phyloP scores from a whole-genome alignment of 2,888 invertebrate species.

The Meiosimyza decipiens region DNA sequence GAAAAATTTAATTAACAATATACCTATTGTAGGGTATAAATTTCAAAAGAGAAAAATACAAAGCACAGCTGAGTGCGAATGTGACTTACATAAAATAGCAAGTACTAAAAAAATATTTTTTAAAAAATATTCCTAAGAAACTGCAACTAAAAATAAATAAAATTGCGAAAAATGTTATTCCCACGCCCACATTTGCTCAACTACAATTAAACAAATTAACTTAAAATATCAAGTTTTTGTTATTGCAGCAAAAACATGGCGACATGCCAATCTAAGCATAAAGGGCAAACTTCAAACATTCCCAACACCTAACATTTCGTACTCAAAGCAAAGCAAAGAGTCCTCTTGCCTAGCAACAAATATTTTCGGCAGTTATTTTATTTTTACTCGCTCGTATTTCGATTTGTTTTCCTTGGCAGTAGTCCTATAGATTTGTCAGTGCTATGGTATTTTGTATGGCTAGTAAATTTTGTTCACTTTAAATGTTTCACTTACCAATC shows the following conservation, averaged over 20 bases:
- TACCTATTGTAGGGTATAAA: too few relatives aligned
- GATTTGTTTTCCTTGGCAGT: too few relatives aligned
- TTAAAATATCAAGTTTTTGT: not conserved
- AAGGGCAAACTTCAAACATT: not conserved
- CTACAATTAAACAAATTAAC: not conserved
- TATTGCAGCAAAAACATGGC: not conserved
- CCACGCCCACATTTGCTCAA: not conserved
- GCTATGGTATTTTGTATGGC: too few relatives aligned
- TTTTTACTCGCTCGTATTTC: not conserved
- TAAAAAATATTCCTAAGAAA: not conserved
- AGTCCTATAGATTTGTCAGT: too few relatives aligned
- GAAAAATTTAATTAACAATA: too few relatives aligned
- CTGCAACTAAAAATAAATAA: too few relatives aligned
- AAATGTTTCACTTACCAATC: conserved; percentile 17
- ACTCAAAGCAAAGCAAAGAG: not conserved
- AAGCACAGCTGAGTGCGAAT: too few relatives aligned
- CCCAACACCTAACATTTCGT: not conserved
- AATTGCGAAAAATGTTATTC: too few relatives aligned
- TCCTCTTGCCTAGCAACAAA: not conserved
- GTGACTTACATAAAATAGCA: too few relatives aligned
- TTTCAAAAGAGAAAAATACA: too few relatives aligned
- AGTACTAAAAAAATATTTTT: too few relatives aligned
- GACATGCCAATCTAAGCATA: conserved; percentile 3
- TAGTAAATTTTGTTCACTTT: not conserved
- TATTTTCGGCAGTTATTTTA: not conserved